Evolutionary conservation across 2,797 vertebrate species (phyloP).

Genomic region (Amazona ochrocephala): DNA sequence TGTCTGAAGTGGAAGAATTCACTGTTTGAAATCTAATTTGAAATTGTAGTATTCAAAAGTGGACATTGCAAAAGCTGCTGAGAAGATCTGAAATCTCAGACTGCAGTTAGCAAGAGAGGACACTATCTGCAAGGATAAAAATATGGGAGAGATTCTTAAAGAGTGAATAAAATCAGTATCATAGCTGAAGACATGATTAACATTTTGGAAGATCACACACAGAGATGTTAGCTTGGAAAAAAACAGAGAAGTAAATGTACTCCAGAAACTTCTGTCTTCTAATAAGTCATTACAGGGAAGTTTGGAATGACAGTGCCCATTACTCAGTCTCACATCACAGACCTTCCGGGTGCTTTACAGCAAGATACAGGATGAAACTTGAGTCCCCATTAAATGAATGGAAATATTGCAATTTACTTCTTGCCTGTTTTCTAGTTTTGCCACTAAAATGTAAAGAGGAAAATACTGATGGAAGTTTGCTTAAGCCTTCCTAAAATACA

Average conservation of each 20-base stretch:
- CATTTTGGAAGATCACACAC: not conserved
- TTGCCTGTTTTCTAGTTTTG: not conserved
- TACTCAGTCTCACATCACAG: not conserved
- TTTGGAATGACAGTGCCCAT: not conserved
- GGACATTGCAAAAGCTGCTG: not conserved
- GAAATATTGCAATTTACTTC: not conserved
- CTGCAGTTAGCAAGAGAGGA: not conserved
- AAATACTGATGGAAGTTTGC: not conserved
- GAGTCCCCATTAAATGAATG: not conserved
- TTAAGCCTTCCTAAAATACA: not conserved
- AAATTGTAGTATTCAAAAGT: not conserved
- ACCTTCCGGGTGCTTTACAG: not conserved
- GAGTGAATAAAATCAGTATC: not conserved
- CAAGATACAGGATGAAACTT: not conserved
- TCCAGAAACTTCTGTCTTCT: not conserved
- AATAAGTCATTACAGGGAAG: not conserved
- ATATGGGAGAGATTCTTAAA: not conserved
- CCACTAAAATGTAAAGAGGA: not conserved
- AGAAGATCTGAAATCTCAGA: not conserved
- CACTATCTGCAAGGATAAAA: not conserved
- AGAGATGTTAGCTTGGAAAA: not conserved
- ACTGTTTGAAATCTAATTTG: not conserved
- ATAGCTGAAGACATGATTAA: not conserved
- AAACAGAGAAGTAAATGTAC: not conserved
- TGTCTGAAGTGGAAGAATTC: not conserved